These are phyloP conservation scores for Montipora efflorescens DNA, from an alignment of 64 coral and sea anemone species.

Conservation along the genomic window DNA sequence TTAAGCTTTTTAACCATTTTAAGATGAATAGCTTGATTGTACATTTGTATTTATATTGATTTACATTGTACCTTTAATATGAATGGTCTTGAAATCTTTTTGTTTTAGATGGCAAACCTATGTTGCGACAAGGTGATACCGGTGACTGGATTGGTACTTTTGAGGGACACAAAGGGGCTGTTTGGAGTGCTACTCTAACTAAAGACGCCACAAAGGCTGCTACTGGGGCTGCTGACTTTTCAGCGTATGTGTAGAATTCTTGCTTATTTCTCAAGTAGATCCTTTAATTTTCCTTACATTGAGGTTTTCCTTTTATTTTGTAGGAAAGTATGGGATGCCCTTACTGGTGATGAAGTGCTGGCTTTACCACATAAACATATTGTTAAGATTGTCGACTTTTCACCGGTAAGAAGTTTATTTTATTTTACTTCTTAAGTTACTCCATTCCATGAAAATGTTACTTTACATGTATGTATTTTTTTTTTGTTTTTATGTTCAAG, in stretches of 20 bases:
- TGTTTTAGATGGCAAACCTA: slow-evolving; percentile 91
- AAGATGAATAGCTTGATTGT: too few relatives aligned
- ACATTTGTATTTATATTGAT: too few relatives aligned
- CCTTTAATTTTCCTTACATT: too few relatives aligned
- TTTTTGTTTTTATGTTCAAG: too few relatives aligned
- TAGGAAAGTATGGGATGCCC: slow-evolving; percentile 95
- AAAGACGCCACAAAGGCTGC: slow-evolving; percentile 87
- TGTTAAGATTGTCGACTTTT: slow-evolving; percentile 98
- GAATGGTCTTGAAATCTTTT: neutral
- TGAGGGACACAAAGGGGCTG: slow-evolving; percentile 97
- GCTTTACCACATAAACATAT: slow-evolving; percentile 96
- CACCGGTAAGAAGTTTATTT: slow-evolving; percentile 66
- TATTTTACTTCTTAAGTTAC: neutral
- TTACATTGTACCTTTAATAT: too few relatives aligned
- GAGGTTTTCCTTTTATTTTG: neutral
- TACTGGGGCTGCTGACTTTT: slow-evolving; percentile 92
- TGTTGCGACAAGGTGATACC: slow-evolving; percentile 95
- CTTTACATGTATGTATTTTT: too few relatives aligned
- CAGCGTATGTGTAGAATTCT: slow-evolving; percentile 75
- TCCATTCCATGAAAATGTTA: neutral
- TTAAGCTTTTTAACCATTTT: too few relatives aligned
- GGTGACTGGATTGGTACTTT: slow-evolving; percentile 99
- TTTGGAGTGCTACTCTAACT: slow-evolving; percentile 92
- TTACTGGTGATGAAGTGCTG: slow-evolving; percentile 80
- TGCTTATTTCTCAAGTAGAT: too few relatives aligned